Evolutionary conservation across 1,140 invertebrate genomes (phyloP).

Genomic region (Brachionus paranguensis): DNA sequence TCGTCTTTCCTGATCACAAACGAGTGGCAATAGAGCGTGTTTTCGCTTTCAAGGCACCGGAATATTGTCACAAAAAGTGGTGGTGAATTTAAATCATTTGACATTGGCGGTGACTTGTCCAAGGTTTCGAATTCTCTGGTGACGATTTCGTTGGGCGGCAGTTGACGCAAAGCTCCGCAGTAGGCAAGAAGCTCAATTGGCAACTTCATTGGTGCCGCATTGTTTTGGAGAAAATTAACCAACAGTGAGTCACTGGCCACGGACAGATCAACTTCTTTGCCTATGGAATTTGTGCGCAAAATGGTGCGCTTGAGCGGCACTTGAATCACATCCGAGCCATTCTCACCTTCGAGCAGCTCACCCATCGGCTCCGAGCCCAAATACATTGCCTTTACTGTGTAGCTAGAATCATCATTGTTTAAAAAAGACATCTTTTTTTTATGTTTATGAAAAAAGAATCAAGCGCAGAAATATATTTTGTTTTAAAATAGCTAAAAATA

Average conservation of each 20-base stretch:
- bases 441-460: background rate
- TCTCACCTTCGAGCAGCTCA: slow-evolving; percentile 12
- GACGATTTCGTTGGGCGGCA: background rate
- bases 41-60: slow-evolving; percentile 10
- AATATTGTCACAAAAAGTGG: slow-evolving; percentile 36
- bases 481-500: background rate
- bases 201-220: background rate
- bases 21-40: slow-evolving; percentile 32
- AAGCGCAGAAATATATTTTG: background rate
- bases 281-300: background rate
- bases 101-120: background rate
- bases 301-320: slow-evolving; percentile 15
- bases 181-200: background rate
- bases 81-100: background rate
- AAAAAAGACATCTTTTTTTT: slow-evolving; percentile 17
- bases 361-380: slow-evolving; percentile 37
- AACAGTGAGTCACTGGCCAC: background rate
- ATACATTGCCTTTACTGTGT: background rate
- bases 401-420: background rate
- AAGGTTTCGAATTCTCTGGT: slow-evolving; percentile 27
- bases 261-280: background rate
- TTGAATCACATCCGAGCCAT: slow-evolving; percentile 36
- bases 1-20: slow-evolving; percentile 21
- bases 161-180: background rate
- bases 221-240: background rate